phyloP scores from a whole-genome alignment of 2,888 invertebrate species.

The Hanleya hanleyi region DNA sequence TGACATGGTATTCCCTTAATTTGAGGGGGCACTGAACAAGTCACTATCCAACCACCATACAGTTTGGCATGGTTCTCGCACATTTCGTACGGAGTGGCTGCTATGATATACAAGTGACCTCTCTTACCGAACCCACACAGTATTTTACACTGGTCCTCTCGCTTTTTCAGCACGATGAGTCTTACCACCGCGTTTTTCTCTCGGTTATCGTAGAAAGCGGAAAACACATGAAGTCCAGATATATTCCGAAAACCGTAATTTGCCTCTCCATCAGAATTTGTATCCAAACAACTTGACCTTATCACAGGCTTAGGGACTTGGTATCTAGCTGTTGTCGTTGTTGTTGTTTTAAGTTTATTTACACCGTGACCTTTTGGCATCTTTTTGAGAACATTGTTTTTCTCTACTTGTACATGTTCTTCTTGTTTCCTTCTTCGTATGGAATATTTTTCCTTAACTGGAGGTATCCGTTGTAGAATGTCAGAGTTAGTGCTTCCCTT shows the following conservation, averaged over 20 bases:
- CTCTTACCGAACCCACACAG: slow-evolving; percentile 44
- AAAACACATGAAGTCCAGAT: slow-evolving; percentile 44
- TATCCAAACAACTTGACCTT: neutral
- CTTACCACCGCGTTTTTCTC: slow-evolving; percentile 33
- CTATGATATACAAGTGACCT: slow-evolving; percentile 16
- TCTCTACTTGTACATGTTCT: too few relatives aligned
- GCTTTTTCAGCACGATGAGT: slow-evolving; percentile 46
- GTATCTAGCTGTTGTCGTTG: neutral
- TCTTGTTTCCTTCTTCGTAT: too few relatives aligned
- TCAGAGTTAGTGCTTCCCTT: neutral
- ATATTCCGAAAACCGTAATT: slow-evolving; percentile 23
- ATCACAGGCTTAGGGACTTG: neutral
- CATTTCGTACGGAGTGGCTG: slow-evolving; percentile 59
- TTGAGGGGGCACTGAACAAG: slow-evolving; percentile 54
- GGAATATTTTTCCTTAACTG: too few relatives aligned
- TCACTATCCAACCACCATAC: slow-evolving; percentile 68
- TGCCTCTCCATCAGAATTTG: neutral
- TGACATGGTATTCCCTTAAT: neutral
- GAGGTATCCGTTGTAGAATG: neutral
- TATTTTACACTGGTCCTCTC: slow-evolving; percentile 36
- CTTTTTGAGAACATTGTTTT: neutral
- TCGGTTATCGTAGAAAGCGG: slow-evolving; percentile 56
- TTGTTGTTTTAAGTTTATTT: neutral
- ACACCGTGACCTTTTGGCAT: neutral
- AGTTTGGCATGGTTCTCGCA: slow-evolving; percentile 70